phyloP scores from a whole-genome alignment of 2,888 invertebrate species.

The Tethea ocularis region DNA sequence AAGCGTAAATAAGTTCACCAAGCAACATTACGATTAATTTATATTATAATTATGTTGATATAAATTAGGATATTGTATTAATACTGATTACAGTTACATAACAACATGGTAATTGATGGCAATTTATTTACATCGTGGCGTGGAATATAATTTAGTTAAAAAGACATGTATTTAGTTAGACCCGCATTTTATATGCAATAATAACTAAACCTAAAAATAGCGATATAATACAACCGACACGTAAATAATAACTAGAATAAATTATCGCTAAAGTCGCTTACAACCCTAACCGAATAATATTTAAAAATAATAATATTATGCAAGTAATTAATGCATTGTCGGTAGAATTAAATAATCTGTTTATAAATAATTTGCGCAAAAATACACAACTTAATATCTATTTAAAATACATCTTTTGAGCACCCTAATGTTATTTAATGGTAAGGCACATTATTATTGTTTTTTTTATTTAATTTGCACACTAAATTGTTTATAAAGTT shows the following conservation, averaged over 20 bases:
- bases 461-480: neutral
- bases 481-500: neutral
- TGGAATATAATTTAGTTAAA: conserved; percentile 70
- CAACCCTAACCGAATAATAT: conserved; percentile 22
- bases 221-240: conserved; percentile 63
- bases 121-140: conserved; percentile 72
- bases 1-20: conserved; percentile 36
- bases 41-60: conserved; percentile 50
- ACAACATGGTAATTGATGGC: conserved; percentile 75
- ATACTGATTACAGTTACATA: conserved; percentile 79
- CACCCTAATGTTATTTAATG: conserved; percentile 44
- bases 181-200: conserved; percentile 72
- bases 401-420: conserved; percentile 37
- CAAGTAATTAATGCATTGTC: conserved; percentile 21
- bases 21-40: conserved; percentile 29
- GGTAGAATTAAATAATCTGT: conserved; percentile 23
- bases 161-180: conserved; percentile 54
- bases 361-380: conserved; percentile 28
- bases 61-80: conserved; percentile 77
- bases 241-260: conserved; percentile 50
- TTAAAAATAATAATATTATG: conserved; percentile 31
- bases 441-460: conserved; percentile 45
- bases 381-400: conserved; percentile 29
- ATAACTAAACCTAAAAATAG: conserved; percentile 31
- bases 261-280: conserved; percentile 50